A percentile compares a stretch with the other conserved stretches of the same genome.
Evolutionary conservation across 2,888 invertebrate species (phyloP).

Genomic region (Lasioglossum figueresi): DNA sequence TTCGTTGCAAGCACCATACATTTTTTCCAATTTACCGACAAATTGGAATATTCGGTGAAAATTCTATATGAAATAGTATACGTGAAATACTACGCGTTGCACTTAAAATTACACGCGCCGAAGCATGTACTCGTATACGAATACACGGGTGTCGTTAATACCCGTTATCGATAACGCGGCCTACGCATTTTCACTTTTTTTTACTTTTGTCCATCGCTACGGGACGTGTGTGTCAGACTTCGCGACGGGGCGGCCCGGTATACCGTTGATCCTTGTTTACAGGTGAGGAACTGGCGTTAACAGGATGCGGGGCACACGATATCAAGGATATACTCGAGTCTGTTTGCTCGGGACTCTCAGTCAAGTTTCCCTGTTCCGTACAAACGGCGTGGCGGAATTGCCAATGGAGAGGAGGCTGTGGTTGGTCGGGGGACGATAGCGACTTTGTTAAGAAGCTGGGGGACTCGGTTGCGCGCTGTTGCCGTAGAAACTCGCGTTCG

Average conservation of each 20-base stretch:
- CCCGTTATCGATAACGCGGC: no score
- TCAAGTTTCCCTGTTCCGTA: conserved; percentile 15
- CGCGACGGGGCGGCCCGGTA: not conserved
- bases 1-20: not conserved
- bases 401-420: conserved; percentile 32
- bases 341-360: conserved; percentile 35
- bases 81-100: no score
- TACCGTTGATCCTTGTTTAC: conserved; percentile 17
- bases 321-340: conserved; percentile 26
- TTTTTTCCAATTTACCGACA: no score
- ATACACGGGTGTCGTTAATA: no score
- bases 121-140: no score
- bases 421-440: conserved; percentile 30
- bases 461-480: not conserved
- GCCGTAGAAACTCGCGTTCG: conserved; percentile 3
- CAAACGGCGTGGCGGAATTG: conserved; percentile 13
- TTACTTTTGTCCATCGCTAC: no score
- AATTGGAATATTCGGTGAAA: no score
- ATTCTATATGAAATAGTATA: no score
- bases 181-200: no score
- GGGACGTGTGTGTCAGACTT: no score
- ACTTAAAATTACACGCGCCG: no score
- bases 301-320: not conserved
- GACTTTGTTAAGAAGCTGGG: conserved; percentile 30
- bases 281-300: conserved; percentile 4